A percentile compares a stretch with the other conserved stretches of the same genome.
These are phyloP conservation scores for Thecophora atra DNA, from an alignment of 2,888 invertebrate genomes.

Conservation along the genomic window DNA sequence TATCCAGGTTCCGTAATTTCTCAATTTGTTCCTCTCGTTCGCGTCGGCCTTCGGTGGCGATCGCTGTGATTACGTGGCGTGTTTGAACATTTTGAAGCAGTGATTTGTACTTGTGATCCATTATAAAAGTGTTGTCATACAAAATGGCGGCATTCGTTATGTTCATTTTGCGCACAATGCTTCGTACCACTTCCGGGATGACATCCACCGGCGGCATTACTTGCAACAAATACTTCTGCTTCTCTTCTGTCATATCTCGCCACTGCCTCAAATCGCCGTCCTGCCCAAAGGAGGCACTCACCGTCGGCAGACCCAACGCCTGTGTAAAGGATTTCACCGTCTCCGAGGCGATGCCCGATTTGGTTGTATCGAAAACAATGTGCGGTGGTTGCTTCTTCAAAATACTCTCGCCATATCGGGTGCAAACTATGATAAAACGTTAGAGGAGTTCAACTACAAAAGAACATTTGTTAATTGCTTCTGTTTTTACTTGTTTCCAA, in stretches of 20 bases:
- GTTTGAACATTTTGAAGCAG: slow-evolving; percentile 89
- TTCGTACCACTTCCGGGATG: slow-evolving; percentile 83
- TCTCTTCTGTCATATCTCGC: slow-evolving; percentile 76
- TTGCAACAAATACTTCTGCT: slow-evolving; percentile 81
- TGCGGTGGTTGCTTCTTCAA: slow-evolving; percentile 76
- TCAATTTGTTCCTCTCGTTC: slow-evolving; percentile 74
- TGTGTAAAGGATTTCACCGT: slow-evolving; percentile 85
- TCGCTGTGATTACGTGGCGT: slow-evolving; percentile 83
- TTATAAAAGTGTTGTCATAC: slow-evolving; percentile 87
- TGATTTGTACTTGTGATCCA: slow-evolving; percentile 94
- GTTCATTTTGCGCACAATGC: slow-evolving; percentile 83
- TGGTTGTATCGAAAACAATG: slow-evolving; percentile 83
- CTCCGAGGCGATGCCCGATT: slow-evolving; percentile 82
- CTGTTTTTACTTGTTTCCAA: slow-evolving; percentile 73
- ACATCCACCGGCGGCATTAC: slow-evolving; percentile 82
- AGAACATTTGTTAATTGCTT: background rate
- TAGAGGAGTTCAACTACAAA: background rate
- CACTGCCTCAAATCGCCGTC: slow-evolving; percentile 84
- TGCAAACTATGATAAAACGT: slow-evolving; percentile 71
- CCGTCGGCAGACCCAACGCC: slow-evolving; percentile 81
- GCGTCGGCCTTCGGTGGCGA: slow-evolving; percentile 69
- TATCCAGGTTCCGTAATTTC: slow-evolving; percentile 80
- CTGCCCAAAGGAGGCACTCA: slow-evolving; percentile 87
- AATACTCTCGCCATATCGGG: slow-evolving; percentile 74
- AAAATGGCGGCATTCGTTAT: slow-evolving; percentile 92